A percentile compares a stretch with the other conserved stretches of the same genome.
Conservation (phyloP, 2,113 vertebrate genomes). For the Bubo bubo region DNA sequence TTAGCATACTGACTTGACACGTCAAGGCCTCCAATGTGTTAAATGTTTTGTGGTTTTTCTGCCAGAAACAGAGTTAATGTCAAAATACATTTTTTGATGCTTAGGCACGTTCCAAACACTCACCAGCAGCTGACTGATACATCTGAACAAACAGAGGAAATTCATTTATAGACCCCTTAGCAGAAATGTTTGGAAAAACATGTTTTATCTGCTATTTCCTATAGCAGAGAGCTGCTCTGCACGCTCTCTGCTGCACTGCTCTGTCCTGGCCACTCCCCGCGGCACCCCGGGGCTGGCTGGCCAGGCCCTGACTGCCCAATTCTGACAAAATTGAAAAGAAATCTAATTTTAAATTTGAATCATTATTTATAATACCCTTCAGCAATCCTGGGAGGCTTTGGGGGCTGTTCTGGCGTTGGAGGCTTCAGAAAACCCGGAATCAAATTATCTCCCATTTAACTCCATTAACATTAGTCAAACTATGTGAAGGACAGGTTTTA, state of each 20-base stretch:
- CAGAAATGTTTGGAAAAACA: neutral
- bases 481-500: neutral
- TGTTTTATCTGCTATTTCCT: neutral
- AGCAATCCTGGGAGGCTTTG: neutral
- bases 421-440: neutral
- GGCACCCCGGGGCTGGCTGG: rapidly evolving
- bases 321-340: neutral
- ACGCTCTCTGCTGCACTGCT: neutral
- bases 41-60: neutral
- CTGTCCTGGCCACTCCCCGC: neutral
- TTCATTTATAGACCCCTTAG: neutral
- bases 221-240: neutral
- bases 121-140: neutral
- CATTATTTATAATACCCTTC: neutral
- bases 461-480: neutral
- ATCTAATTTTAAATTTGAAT: neutral
- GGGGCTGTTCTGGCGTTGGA: neutral
- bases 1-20: neutral
- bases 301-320: neutral
- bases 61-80: neutral
- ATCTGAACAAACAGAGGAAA: neutral
- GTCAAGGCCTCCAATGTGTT: neutral
- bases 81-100: neutral
- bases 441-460: neutral
- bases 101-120: neutral